These are phyloP conservation scores for Tenrec ecaudatus DNA, from an alignment of 2,113 vertebrate genomes.

Conservation along the genomic window DNA sequence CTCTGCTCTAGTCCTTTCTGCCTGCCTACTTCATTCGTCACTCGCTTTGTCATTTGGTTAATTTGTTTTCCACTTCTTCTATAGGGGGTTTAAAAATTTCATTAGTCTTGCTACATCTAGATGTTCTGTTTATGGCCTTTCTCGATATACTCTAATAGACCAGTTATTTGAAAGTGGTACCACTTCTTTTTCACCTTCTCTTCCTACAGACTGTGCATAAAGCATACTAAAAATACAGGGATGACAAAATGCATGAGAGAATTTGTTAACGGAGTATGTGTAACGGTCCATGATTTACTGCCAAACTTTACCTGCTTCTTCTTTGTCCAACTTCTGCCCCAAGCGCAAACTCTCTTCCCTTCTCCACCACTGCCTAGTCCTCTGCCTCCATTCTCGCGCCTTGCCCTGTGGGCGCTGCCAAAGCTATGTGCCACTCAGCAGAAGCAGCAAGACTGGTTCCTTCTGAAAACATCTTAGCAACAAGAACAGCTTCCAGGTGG, in stretches of 20 bases:
- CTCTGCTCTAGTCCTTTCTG: fast-evolving
- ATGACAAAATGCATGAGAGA: neutral
- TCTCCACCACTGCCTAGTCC: neutral
- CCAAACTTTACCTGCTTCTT: neutral
- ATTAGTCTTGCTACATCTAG: neutral
- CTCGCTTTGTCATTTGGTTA: neutral
- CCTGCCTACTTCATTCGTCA: neutral
- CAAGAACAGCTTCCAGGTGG: neutral
- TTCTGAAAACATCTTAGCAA: neutral
- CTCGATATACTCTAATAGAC: neutral
- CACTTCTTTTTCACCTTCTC: too few relatives aligned
- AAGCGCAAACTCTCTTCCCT: neutral
- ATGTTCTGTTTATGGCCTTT: neutral
- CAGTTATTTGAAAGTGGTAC: neutral
- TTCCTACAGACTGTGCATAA: neutral
- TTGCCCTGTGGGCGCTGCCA: neutral
- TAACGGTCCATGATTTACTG: neutral
- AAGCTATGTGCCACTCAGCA: neutral
- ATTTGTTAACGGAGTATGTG: too few relatives aligned
- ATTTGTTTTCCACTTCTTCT: neutral
- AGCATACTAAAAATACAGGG: neutral
- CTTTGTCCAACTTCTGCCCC: too few relatives aligned
- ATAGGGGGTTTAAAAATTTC: neutral
- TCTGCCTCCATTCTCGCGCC: neutral
- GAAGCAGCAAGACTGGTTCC: neutral